Evolutionary conservation across 2,113 vertebrate genomes (phyloP), one percentile per base, ranked within the genome.

Genomic region (Microcebus griseorufus): DNA sequence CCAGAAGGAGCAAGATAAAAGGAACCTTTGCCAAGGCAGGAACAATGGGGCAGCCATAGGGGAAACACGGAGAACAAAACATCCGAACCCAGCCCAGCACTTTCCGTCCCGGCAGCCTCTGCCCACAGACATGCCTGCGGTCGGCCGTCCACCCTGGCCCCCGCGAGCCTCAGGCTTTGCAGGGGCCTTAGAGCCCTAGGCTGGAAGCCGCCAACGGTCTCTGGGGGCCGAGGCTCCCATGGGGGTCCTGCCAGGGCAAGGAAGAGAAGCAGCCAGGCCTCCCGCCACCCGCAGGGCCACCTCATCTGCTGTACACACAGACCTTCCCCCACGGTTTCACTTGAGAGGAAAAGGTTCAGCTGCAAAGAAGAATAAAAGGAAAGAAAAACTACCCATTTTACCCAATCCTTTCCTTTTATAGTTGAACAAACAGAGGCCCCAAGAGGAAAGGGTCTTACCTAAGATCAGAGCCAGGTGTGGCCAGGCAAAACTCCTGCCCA

Each of bases 241-340:
- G 9, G 4, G 27, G 29, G 6, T 79, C 60, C 53, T 69, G 11
- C 5, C 0, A 20, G 22, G 29, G 6, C 3, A 1, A 9, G 23
- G 72, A 45, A 25, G 65, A 85, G 51, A 39, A 42, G 88, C 25
- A n/a, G 55, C 11, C 34, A 7, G 69, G 9, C 13, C 42, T 48
- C 70, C 34, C 39, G 11, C 53, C 2, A 18, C 2, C 22, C 2
- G 18, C 37, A 23, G 42, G 34, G 51, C 76, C 55, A 39, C 75
- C 29, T 48, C 22, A 5, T 1, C 25, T 34, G 23, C 72, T 32
- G 18, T 0, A 2, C 4, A 27, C 73, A 20, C 1, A 5, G 55
- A 39, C 42, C 39, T 39, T 73, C 34, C 6, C 32, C 16, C 0
- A 4, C 1, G 14, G 58, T 5, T 58, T 65, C 86, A 23, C 45